Evolutionary conservation across 2,113 vertebrate species (phyloP), one percentile per base, ranked within the genome.

Genomic region (Butastur rufipennis): DNA sequence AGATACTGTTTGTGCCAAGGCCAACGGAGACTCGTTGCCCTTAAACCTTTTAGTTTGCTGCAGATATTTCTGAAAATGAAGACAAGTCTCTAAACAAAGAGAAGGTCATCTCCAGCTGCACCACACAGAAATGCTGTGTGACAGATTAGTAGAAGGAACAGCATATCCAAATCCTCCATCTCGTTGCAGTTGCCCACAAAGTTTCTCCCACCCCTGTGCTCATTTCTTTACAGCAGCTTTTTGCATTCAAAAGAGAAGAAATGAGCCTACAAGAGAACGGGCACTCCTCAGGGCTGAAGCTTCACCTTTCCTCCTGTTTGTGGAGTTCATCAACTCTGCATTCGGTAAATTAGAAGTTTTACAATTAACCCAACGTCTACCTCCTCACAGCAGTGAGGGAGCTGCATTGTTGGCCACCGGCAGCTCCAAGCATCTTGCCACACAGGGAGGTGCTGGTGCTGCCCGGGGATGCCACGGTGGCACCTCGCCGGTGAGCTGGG

Each of bases 21-120:
- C 59, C 63, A 59, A 5, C 0, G 1, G 63, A 50, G 52, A 16
- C 72, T 21, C 9, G 0, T 34, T 4, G 16, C 61, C 77, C 55
- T 66, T 9, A 2, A 59, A 19, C 27, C 27, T 62, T 80, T 40
- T 21, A 2, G 34, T 23, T 66, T 32, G 17, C 47, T 13, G 68
- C 61, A 79, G 61, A n/a, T 58, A 22, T 20, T 52, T 29, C 84
- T 10, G 16, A 81, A 73, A 45, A 16, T 2, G 27, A 58, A 67
- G 77, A 55, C 42, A 45, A 78, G 81, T 40, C 48, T 75, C 18
- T 29, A 7, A 66, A 32, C 25, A 58, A 45, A 71, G 63, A 31
- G 77, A 81, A 89, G 72, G 53, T 74, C 7, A 0, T 17, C 63
- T 75, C 67, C 83, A 55, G 75, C 75, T 16, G 34, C 71, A 7